Percentiles rank a stretch among this genome's conserved stretches.
Evolutionary conservation across 2,113 vertebrate species (phyloP).

Genomic region (Tenebrosternarchus preto): DNA sequence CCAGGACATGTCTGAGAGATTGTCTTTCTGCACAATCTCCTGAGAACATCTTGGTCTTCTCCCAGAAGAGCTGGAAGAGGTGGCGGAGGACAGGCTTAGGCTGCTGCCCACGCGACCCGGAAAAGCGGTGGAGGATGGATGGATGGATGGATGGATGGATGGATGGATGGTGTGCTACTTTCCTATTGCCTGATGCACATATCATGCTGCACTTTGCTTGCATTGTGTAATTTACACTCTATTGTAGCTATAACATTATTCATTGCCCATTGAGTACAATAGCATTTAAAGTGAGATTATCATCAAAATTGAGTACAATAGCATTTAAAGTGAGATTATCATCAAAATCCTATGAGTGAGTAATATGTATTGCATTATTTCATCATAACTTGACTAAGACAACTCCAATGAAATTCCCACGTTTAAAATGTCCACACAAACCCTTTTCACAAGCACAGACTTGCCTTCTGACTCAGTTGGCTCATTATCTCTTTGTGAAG

Average conservation of each 20-base stretch:
- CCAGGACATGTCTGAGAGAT: no score
- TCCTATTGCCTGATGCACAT: background rate
- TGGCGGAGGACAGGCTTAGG: no score
- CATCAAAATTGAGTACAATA: conserved; percentile 43
- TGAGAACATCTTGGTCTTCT: no score
- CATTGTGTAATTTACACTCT: background rate
- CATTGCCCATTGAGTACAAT: background rate
- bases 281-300: background rate
- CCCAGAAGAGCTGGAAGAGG: no score
- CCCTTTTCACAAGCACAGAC: conserved; percentile 21
- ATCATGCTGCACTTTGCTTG: background rate
- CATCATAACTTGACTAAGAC: background rate
- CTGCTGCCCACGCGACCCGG: no score
- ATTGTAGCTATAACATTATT: background rate
- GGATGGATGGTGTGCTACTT: no score
- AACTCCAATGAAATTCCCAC: background rate
- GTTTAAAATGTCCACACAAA: conserved; percentile 13
- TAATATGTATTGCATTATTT: conserved; percentile 24
- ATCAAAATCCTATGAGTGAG: background rate
- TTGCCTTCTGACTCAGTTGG: conserved; percentile 19
- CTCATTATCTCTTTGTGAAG: background rate
- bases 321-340: background rate
- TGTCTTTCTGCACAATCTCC: no score
- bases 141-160: no score
- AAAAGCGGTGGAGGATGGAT: no score